phyloP scores from a whole-genome alignment of 2,888 invertebrate species.

The Ellobium chinense region DNA sequence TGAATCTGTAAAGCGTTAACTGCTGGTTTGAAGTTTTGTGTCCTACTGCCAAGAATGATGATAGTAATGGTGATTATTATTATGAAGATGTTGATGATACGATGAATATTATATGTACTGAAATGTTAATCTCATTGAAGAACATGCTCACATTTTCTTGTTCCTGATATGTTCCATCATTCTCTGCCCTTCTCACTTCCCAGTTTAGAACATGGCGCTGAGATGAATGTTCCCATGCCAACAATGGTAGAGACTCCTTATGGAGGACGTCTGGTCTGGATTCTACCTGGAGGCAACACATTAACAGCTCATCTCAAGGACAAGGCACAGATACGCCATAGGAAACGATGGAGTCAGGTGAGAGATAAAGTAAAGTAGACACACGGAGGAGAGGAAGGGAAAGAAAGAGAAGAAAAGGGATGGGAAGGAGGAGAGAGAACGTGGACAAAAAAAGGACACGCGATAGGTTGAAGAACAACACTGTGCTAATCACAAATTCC shows the following conservation, averaged over 20 bases:
- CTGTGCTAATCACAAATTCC: too few species aligned
- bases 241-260: slow-evolving; percentile 88
- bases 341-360: slow-evolving; percentile 90
- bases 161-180: not conserved
- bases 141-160: too few species aligned
- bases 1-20: too few species aligned
- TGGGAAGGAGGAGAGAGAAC: not conserved
- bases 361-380: not conserved
- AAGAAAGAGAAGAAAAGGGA: not conserved
- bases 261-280: slow-evolving; percentile 95
- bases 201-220: slow-evolving; percentile 33
- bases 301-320: slow-evolving; percentile 98
- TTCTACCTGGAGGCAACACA: slow-evolving; percentile 96
- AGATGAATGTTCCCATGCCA: slow-evolving; percentile 29
- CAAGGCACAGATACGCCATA: slow-evolving; percentile 96
- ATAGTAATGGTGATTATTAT: too few species aligned
- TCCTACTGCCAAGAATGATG: too few species aligned
- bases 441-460: too few species aligned
- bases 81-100: too few species aligned
- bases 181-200: not conserved
- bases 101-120: too few species aligned
- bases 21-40: too few species aligned
- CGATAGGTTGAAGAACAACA: too few species aligned
- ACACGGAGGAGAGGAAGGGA: not conserved
- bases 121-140: too few species aligned